Percentiles rank a stretch among this genome's conserved stretches.
Evolutionary conservation across 2,113 vertebrate species (phyloP).

Genomic region (Eidolon helvum): DNA sequence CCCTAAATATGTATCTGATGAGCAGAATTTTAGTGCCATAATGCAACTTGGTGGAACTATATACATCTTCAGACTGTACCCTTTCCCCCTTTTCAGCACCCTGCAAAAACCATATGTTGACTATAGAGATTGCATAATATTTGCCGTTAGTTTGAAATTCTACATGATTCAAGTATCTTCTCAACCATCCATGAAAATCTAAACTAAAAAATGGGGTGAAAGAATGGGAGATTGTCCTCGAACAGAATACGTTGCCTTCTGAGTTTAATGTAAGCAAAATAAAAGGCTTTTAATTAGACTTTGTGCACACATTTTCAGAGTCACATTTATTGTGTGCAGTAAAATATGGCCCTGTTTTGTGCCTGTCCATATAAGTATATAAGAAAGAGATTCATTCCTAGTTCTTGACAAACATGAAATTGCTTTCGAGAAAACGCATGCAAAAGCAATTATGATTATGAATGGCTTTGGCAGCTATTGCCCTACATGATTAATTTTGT

Average conservation of each 20-base stretch:
- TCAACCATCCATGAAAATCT: background rate
- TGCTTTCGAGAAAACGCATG: slow-evolving; percentile 8
- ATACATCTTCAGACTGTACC: no score
- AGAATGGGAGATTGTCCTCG: background rate
- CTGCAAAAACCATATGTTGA: background rate
- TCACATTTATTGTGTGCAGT: background rate
- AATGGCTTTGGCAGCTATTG: slow-evolving; percentile 10
- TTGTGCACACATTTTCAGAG: background rate
- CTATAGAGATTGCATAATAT: background rate
- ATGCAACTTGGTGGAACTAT: background rate
- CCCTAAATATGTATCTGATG: background rate
- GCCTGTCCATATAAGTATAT: background rate
- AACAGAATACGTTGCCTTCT: background rate
- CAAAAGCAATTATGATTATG: slow-evolving; percentile 51
- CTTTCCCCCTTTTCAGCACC: background rate
- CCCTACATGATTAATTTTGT: slow-evolving; percentile 47
- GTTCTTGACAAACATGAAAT: slow-evolving; percentile 51
- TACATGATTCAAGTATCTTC: background rate
- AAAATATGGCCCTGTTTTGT: background rate
- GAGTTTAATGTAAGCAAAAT: background rate
- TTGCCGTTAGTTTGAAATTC: background rate
- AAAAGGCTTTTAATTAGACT: background rate
- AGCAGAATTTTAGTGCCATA: background rate
- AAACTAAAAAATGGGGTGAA: background rate
- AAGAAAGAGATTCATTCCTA: background rate